phyloP scores from a whole-genome alignment of 2,797 vertebrate species.

The Takifugu ocellatus region DNA sequence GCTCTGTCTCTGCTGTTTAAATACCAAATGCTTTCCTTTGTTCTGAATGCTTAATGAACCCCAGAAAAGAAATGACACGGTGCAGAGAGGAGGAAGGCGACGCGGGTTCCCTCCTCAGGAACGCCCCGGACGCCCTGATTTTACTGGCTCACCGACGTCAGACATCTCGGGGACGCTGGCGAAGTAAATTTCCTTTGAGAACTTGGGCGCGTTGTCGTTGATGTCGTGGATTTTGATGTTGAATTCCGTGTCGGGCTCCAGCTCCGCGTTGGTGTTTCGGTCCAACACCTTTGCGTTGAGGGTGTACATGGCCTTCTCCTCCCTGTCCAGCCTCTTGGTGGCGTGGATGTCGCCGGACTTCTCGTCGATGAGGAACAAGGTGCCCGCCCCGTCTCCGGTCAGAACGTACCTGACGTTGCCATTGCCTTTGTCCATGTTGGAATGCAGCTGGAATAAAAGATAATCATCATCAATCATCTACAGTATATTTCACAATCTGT shows the following conservation, averaged over 20 bases:
- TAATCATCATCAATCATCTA: too few species aligned
- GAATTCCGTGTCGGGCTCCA: constrained; percentile 95
- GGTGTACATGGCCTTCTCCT: constrained; percentile 91
- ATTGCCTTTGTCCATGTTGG: constrained; percentile 94
- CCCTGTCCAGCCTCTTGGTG: constrained; percentile 93
- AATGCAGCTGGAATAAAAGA: constrained; percentile 83
- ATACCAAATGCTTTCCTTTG: constrained; percentile 50
- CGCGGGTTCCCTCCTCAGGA: too few species aligned
- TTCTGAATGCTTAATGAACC: constrained; percentile 54
- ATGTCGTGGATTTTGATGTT: constrained; percentile 99
- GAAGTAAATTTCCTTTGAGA: constrained; percentile 86
- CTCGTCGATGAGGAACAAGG: constrained; percentile 92
- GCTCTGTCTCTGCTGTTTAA: constrained; percentile 63
- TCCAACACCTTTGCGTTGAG: constrained; percentile 93
- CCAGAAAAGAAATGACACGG: constrained; percentile 7
- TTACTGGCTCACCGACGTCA: constrained; percentile 85
- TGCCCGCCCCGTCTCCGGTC: constrained; percentile 93
- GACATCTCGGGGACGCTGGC: constrained; percentile 96
- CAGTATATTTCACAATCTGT: too few species aligned
- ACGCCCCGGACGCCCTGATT: too few species aligned
- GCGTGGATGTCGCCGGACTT: constrained; percentile 97
- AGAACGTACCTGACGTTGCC: constrained; percentile 94
- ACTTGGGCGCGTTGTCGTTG: constrained; percentile 96
- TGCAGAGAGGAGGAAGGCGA: background rate
- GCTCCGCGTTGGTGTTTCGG: constrained; percentile 84